Evolutionary conservation across 30 jellyfish, hydroid and myxozoan species (phyloP).

Genomic region (Rhopilema esculentum): DNA sequence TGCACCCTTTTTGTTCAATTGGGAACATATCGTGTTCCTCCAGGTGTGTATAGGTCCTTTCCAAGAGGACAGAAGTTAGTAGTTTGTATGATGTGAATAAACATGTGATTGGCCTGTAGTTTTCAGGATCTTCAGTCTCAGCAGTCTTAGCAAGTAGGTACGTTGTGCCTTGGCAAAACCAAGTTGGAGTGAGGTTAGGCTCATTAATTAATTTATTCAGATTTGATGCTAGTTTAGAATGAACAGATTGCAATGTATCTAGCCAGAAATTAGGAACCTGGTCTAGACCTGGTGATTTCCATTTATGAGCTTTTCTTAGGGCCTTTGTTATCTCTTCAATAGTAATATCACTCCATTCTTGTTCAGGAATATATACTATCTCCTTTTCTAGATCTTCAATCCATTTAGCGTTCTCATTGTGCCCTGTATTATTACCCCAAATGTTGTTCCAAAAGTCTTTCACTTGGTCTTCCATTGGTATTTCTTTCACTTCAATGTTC

Average conservation of each 20-base stretch:
- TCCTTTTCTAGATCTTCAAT: not conserved
- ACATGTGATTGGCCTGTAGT: conserved; percentile 23
- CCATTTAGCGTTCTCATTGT: conserved; percentile 4
- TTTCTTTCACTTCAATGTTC: not conserved
- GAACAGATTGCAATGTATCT: not conserved
- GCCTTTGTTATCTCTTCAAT: conserved; percentile 1
- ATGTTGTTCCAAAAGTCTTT: conserved; percentile 1
- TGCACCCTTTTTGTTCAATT: conserved; percentile 30
- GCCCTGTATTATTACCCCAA: not conserved
- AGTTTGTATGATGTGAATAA: conserved; percentile 6
- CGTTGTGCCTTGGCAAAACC: conserved; percentile 23
- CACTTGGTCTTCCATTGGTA: conserved; percentile 32
- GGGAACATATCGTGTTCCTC: conserved; percentile 16
- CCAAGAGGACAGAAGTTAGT: conserved; percentile 1
- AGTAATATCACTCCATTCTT: conserved; percentile 4
- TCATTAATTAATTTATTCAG: not conserved
- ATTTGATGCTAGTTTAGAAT: conserved; percentile 10
- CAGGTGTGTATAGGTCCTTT: conserved; percentile 18
- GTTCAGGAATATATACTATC: not conserved
- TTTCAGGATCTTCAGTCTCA: conserved; percentile 7
- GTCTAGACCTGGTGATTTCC: conserved; percentile 61
- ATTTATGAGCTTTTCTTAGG: conserved; percentile 18
- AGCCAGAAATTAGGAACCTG: conserved; percentile 56
- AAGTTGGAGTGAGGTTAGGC: conserved; percentile 3
- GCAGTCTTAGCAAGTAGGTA: not conserved